A percentile compares a stretch with the other conserved stretches of the same genome.
Conservation (phyloP, 2,113 vertebrate species). For the Hyla sarda region DNA sequence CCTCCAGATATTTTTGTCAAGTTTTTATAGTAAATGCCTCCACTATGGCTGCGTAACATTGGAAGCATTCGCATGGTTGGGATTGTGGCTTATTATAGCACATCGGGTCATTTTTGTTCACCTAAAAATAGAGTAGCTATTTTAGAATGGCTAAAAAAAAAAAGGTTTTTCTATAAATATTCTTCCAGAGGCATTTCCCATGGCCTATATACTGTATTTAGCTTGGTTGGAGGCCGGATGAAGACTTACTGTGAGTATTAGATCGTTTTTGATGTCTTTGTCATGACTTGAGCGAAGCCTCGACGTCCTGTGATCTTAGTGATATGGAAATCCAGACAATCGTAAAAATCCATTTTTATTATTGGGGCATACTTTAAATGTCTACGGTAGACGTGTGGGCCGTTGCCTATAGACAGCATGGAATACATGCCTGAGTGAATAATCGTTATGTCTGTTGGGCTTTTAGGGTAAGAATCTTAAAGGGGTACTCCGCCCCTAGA, state of each 20-base stretch:
- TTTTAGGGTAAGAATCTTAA: background rate
- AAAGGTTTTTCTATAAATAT: slow-evolving; percentile 6
- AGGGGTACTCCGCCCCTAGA: background rate
- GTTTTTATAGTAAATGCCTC: background rate
- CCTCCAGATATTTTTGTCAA: background rate
- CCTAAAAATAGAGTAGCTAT: slow-evolving; percentile 31
- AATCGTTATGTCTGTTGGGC: background rate
- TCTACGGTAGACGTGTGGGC: background rate
- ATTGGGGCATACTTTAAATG: background rate
- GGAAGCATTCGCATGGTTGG: slow-evolving; percentile 11
- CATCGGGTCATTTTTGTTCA: background rate
- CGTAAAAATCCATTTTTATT: too few relatives aligned
- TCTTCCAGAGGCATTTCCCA: background rate
- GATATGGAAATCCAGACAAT: background rate
- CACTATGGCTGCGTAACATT: background rate
- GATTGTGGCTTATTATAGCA: background rate
- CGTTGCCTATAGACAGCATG: background rate
- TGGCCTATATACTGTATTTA: background rate
- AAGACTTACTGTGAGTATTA: background rate
- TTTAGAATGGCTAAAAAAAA: slow-evolving; percentile 12
- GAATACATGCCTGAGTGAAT: background rate
- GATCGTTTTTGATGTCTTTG: background rate
- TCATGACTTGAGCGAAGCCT: background rate
- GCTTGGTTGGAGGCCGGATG: background rate
- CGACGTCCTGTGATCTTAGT: background rate